Percentiles rank a stretch among this genome's conserved stretches.
These are phyloP conservation scores for Athetis lepigone DNA, from an alignment of 2,888 invertebrate genomes.

Conservation along the genomic window DNA sequence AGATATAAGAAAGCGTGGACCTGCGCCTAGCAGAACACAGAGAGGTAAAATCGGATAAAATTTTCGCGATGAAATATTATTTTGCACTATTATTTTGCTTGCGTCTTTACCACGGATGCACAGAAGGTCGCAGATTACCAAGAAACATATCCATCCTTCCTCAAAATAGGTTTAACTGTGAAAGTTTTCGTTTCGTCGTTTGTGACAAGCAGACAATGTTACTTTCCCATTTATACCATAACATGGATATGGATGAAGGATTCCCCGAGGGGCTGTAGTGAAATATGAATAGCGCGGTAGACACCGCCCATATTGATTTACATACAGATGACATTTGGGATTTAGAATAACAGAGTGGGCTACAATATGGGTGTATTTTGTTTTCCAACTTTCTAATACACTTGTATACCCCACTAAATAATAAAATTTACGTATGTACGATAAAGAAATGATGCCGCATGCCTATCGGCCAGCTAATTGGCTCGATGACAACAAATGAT, in stretches of 20 bases:
- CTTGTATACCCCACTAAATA: neutral
- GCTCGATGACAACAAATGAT: constrained; percentile 13
- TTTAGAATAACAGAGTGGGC: neutral
- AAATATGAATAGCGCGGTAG: constrained; percentile 19
- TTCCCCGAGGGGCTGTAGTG: constrained; percentile 1
- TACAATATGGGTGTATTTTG: neutral
- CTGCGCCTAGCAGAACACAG: too few species aligned
- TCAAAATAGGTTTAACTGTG: too few species aligned
- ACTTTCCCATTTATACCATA: too few species aligned
- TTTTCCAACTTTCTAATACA: neutral
- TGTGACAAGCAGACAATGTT: too few species aligned
- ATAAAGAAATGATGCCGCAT: neutral
- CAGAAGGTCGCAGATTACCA: too few species aligned
- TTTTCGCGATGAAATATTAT: too few species aligned
- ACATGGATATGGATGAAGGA: constrained; percentile 5
- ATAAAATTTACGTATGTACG: neutral
- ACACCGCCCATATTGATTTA: constrained; percentile 22
- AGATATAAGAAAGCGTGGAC: too few species aligned
- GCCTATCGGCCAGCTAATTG: constrained; percentile 1
- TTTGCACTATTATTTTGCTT: too few species aligned
- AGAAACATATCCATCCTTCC: too few species aligned
- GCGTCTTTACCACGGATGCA: too few species aligned
- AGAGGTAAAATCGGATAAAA: too few species aligned
- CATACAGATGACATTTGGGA: constrained; percentile 5
- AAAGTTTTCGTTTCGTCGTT: too few species aligned